Conservation (phyloP, 2,797 vertebrate genomes). For the Rhincodon typus region DNA sequence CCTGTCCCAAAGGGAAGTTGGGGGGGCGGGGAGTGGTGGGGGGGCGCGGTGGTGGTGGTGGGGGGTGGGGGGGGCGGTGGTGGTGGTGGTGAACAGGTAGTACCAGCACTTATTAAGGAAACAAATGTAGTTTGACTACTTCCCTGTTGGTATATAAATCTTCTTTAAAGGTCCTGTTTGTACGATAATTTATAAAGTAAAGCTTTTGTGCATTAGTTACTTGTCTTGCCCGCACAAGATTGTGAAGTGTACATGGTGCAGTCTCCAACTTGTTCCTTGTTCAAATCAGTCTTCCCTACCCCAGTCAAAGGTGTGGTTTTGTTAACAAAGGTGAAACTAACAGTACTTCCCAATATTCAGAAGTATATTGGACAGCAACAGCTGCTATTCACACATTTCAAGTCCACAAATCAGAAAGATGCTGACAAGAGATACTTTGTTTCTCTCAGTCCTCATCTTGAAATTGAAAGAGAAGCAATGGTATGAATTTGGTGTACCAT, state of each 20-base stretch:
- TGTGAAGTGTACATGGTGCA: neutral
- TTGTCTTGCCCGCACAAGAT: neutral
- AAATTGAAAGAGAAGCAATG: neutral
- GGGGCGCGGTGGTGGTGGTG: too few relatives aligned
- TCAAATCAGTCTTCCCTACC: neutral
- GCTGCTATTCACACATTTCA: neutral
- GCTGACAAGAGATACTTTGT: neutral
- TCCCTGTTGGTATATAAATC: neutral
- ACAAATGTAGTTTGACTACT: neutral
- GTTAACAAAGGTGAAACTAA: too few relatives aligned
- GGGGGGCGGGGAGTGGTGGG: too few relatives aligned
- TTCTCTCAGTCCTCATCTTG: neutral
- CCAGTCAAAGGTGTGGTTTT: neutral
- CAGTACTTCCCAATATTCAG: neutral
- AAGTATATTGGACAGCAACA: neutral
- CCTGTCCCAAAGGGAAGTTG: neutral
- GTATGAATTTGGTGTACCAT: neutral
- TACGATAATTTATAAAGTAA: neutral
- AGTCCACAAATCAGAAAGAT: neutral
- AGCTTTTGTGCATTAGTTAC: neutral
- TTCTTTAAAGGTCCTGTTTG: neutral
- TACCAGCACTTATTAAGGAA: neutral
- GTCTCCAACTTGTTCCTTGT: neutral
- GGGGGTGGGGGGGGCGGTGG: too few relatives aligned
- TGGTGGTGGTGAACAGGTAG: neutral